These are phyloP conservation scores for Hololepta plana DNA, from an alignment of 2,888 invertebrate species.

Conservation along the genomic window DNA sequence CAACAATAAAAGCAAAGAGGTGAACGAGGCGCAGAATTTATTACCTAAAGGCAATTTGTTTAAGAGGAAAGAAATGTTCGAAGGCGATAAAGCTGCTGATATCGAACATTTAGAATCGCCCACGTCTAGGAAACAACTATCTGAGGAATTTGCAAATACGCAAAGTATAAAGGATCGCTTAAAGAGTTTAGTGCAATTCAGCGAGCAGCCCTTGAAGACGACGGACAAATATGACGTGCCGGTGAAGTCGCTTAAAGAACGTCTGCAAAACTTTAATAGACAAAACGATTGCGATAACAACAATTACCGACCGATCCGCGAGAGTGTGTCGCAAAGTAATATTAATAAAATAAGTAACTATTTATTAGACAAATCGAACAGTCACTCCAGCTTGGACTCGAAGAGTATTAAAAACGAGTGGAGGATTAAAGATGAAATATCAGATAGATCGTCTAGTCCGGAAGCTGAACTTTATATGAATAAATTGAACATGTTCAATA, in stretches of 20 bases:
- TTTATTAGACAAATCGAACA: slow-evolving; percentile 12
- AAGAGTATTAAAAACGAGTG: slow-evolving; percentile 12
- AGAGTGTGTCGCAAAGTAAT: slow-evolving; percentile 6
- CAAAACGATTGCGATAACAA: slow-evolving; percentile 11
- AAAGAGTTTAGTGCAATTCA: slow-evolving; percentile 47
- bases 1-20: slow-evolving; percentile 18
- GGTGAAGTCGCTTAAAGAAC: slow-evolving; percentile 11
- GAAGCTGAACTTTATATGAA: slow-evolving; percentile 33
- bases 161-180: slow-evolving; percentile 57
- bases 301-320: slow-evolving; percentile 13
- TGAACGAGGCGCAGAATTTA: slow-evolving; percentile 18
- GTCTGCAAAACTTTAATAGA: slow-evolving; percentile 11
- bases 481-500: slow-evolving; percentile 22
- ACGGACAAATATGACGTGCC: slow-evolving; percentile 1
- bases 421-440: slow-evolving; percentile 12
- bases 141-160: slow-evolving; percentile 44
- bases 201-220: slow-evolving; percentile 34
- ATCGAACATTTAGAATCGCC: slow-evolving; percentile 22
- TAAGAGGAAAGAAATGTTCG: slow-evolving; percentile 69
- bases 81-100: slow-evolving; percentile 41
- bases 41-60: slow-evolving; percentile 67
- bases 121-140: slow-evolving; percentile 32
- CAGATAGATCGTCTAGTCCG: slow-evolving; percentile 31
- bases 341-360: slow-evolving; percentile 17
- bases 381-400: slow-evolving; percentile 11